Evolutionary conservation across 2,888 invertebrate species (phyloP).

Genomic region (Stictocephala bisonia): DNA sequence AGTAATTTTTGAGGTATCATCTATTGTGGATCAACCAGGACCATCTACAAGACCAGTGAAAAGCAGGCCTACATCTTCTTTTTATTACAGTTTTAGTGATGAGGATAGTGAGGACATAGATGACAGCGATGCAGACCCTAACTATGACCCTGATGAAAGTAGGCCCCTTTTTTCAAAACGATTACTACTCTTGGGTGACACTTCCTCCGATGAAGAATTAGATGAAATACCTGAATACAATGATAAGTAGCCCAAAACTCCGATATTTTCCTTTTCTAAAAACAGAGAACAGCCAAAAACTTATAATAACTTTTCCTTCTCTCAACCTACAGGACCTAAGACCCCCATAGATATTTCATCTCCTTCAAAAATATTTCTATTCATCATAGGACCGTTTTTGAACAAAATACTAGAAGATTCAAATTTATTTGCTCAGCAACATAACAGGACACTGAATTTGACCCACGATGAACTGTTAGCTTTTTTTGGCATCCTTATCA

Average conservation of each 20-base stretch:
- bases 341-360: background rate
- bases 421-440: slow-evolving; percentile 8
- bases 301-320: background rate
- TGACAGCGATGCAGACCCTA: background rate
- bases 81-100: background rate
- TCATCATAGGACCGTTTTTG: background rate
- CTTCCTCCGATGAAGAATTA: background rate
- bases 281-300: background rate
- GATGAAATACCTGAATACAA: no score
- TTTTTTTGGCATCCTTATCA: slow-evolving; percentile 48
- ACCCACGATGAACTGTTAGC: slow-evolving; percentile 34
- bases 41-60: background rate
- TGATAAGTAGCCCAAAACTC: no score
- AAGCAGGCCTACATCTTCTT: no score
- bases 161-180: background rate
- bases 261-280: background rate
- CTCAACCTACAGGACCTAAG: background rate
- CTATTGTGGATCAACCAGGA: no score
- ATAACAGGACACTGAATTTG: slow-evolving; percentile 14
- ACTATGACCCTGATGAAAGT: background rate
- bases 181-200: background rate
- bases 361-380: background rate
- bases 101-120: background rate
- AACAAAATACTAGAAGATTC: background rate
- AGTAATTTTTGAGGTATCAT: background rate